Percentiles rank a stretch among this genome's conserved stretches.
These are phyloP conservation scores for Benthosema pterotum DNA, from an alignment of 2,797 vertebrate species.

Conservation along the genomic window DNA sequence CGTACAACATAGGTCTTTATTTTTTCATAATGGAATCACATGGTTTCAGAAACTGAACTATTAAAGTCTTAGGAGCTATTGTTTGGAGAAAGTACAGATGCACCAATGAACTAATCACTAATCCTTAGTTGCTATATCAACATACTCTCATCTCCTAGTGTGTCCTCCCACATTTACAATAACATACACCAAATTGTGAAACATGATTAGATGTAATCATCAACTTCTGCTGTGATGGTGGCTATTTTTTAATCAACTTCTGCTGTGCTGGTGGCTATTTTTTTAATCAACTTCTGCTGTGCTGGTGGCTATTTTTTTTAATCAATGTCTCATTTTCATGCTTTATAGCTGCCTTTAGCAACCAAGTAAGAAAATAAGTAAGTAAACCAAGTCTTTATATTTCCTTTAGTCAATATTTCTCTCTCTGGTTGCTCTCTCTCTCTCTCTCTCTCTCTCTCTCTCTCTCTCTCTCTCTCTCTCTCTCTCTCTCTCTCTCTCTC, in stretches of 20 bases:
- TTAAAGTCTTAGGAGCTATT: background rate
- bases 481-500: conserved; percentile 12
- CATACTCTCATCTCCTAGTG: background rate
- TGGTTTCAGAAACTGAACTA: background rate
- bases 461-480: conserved; percentile 6
- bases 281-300: no score
- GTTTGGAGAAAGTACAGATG: background rate
- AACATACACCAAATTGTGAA: no score
- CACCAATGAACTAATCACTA: background rate
- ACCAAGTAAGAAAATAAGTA: background rate
- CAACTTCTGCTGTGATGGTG: no score
- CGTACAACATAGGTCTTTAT: background rate
- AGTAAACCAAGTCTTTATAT: background rate
- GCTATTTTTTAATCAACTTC: no score
- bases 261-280: no score
- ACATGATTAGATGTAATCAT: no score
- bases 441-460: background rate
- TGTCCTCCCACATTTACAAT: no score
- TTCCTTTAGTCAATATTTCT: background rate
- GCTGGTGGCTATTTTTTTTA: no score
- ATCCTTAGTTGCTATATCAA: background rate
- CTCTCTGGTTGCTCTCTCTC: no score
- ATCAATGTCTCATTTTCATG: background rate
- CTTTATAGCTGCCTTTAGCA: background rate
- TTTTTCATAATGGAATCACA: background rate